A percentile compares a stretch with the other conserved stretches of the same genome.
These are phyloP conservation scores for Barnardius zonarius DNA, from an alignment of 2,113 vertebrate genomes.

Conservation along the genomic window DNA sequence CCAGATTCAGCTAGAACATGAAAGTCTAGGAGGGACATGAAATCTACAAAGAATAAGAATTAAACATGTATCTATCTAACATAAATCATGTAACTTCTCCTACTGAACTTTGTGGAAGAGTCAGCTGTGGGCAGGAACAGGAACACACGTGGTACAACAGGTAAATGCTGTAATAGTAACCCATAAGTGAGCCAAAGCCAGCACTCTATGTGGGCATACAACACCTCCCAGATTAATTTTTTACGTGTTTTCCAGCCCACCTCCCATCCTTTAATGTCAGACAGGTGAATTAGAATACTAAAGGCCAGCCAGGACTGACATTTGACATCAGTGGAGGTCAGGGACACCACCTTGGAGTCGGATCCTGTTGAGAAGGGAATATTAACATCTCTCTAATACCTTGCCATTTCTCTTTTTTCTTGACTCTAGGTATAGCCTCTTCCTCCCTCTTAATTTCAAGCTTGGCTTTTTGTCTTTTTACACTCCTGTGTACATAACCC, in stretches of 20 bases:
- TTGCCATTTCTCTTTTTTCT: neutral
- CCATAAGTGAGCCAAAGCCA: neutral
- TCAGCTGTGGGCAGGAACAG: neutral
- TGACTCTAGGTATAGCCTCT: neutral
- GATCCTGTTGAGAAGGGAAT: neutral
- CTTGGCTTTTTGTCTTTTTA: neutral
- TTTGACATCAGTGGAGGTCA: neutral
- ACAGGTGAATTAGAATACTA: neutral
- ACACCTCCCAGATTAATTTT: neutral
- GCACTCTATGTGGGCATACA: neutral
- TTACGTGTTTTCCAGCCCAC: neutral
- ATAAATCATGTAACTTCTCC: neutral
- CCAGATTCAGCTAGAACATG: neutral
- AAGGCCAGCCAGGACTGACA: neutral
- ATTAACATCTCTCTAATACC: neutral
- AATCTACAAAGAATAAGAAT: neutral
- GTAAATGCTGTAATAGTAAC: neutral
- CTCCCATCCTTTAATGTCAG: constrained; percentile 6
- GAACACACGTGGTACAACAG: neutral
- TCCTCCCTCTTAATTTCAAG: neutral
- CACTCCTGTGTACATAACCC: neutral
- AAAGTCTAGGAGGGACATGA: neutral
- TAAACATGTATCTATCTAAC: neutral
- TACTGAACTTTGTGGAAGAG: accelerated
- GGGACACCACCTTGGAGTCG: neutral